phyloP scores from a whole-genome alignment of 2,797 vertebrate species.

The Trematomus bernacchii region DNA sequence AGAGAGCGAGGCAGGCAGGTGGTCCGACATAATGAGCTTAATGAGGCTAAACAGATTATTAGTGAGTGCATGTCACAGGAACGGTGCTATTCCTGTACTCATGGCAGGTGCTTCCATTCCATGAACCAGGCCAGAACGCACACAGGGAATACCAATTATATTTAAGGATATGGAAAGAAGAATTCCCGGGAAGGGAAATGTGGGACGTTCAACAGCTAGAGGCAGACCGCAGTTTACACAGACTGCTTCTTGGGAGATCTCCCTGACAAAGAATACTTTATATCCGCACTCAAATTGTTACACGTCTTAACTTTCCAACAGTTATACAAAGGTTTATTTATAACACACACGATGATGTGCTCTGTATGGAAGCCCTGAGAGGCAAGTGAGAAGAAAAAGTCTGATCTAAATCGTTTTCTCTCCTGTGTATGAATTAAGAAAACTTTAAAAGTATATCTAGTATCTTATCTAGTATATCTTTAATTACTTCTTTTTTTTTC shows the following conservation, averaged over 20 bases:
- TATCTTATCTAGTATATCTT: too few species aligned
- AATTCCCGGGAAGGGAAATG: constrained; percentile 7
- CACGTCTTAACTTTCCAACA: background rate
- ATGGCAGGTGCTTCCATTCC: constrained; percentile 67
- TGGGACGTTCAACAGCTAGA: background rate
- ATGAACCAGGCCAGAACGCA: constrained; percentile 30
- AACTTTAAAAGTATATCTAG: too few species aligned
- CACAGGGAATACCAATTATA: constrained; percentile 28
- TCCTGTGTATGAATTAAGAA: too few species aligned
- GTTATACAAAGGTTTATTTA: background rate
- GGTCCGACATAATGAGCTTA: constrained; percentile 83
- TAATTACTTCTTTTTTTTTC: too few species aligned
- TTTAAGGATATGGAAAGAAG: constrained; percentile 20
- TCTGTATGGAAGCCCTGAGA: background rate
- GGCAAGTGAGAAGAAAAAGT: too few species aligned
- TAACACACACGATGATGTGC: background rate
- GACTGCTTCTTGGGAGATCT: background rate
- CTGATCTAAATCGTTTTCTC: too few species aligned
- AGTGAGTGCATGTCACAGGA: constrained; percentile 67
- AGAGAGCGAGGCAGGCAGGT: constrained; percentile 71
- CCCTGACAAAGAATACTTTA: background rate
- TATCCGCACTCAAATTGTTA: background rate
- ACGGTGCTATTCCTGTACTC: constrained; percentile 76
- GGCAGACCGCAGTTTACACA: background rate
- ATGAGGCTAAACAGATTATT: constrained; percentile 81